Evolutionary conservation across 2,888 invertebrate species (phyloP), one percentile per base, ranked within the genome.

Genomic region (Mesopsocus fuscifrons): DNA sequence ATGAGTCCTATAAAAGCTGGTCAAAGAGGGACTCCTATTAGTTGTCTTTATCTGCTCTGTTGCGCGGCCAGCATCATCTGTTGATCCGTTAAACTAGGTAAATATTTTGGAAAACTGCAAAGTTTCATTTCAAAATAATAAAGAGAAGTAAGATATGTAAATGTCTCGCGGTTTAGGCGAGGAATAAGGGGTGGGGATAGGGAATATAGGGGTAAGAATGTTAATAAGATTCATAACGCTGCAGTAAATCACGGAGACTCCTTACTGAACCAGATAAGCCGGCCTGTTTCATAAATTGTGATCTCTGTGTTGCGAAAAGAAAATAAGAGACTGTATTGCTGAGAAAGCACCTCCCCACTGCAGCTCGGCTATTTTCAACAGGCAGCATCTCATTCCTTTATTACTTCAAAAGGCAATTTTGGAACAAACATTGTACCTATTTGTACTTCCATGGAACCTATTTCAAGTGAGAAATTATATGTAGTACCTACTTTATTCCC

Each of bases 211-310:
- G 38, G 38, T 38, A 38, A 38, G 38, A 38, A 38, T 38, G 38
- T 38, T 38, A 38, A 38, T 38, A 38, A 38, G 38, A 38, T 38
- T 38, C 38, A 38, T 38, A 38, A 38, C 38, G 38, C 20, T 17
- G 38, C 21, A 20, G 17, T 38, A 38, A 38, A 38, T 38, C 38
- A 38, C 20, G 16, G 21, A 38, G 38, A 38, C 38, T 38, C 38
- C 38, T 38, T 38, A 38, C 38, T 38, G 38, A 38, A 38, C 38
- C 38, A 38, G 38, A 38, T 38, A 38, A 38, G 38, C 38, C 38
- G 38, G 17, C 20, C 38, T 38, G 38, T 38, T 38, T 38, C 38
- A 38, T 38, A 38, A 38, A 38, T 38, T 38, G 38, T 38, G 38
- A 38, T 38, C 38, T 38, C 38, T 38, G 20, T 26, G 11, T 20